Percentiles rank a stretch among this genome's conserved stretches.
These are phyloP conservation scores for Aspidiotus destructor DNA, from an alignment of 2,888 invertebrate genomes.

Conservation along the genomic window DNA sequence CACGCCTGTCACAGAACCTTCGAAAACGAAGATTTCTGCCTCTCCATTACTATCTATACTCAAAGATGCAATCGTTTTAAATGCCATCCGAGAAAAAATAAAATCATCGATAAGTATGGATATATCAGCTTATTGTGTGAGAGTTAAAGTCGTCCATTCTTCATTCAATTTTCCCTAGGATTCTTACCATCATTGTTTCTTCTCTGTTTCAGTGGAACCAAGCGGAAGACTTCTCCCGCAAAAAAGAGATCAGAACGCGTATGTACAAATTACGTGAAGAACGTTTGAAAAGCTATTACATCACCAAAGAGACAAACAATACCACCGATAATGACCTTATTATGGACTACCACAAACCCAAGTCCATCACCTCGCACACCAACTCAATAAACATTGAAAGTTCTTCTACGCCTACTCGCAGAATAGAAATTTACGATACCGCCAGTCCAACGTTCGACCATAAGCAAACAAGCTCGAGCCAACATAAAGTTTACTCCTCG, in stretches of 20 bases:
- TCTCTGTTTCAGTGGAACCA: slow-evolving; percentile 62
- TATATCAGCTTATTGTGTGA: too few species aligned
- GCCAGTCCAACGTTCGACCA: slow-evolving; percentile 60
- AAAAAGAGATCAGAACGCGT: slow-evolving; percentile 76
- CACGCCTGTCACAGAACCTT: too few species aligned
- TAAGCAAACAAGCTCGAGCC: slow-evolving; percentile 33
- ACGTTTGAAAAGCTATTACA: slow-evolving; percentile 64
- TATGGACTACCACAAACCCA: slow-evolving; percentile 24
- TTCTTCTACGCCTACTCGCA: slow-evolving; percentile 65
- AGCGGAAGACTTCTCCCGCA: slow-evolving; percentile 73
- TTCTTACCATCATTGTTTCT: slow-evolving; percentile 18
- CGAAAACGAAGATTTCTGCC: too few species aligned
- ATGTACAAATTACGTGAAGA: slow-evolving; percentile 76
- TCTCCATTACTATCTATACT: too few species aligned
- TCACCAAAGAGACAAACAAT: slow-evolving; percentile 44
- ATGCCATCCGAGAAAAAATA: too few species aligned
- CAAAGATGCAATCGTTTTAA: too few species aligned
- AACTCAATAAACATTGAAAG: slow-evolving; percentile 65
- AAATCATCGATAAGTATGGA: too few species aligned
- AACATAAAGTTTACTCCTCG: background rate
- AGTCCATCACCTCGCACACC: slow-evolving; percentile 45
- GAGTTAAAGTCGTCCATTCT: too few species aligned
- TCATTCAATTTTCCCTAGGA: background rate
- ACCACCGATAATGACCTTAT: slow-evolving; percentile 35
- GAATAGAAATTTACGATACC: slow-evolving; percentile 63